A percentile compares a stretch with the other conserved stretches of the same genome.
Evolutionary conservation across 2,888 invertebrate genomes (phyloP).

Genomic region (Tipula vernalis): DNA sequence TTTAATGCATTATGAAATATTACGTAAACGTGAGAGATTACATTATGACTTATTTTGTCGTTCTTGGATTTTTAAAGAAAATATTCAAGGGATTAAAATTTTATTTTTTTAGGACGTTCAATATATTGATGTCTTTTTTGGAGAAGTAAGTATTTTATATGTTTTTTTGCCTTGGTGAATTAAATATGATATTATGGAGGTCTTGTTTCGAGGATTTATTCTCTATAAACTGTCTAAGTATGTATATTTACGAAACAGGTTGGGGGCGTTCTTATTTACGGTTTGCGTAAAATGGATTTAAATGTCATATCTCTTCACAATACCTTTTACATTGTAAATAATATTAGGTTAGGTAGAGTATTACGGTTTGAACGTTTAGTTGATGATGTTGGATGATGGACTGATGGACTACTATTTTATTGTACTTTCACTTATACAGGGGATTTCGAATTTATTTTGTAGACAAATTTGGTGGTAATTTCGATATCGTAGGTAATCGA

Average conservation of each 20-base stretch:
- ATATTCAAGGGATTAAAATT: background rate
- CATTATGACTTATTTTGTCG: background rate
- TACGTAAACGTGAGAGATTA: background rate
- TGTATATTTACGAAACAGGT: background rate
- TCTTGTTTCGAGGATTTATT: background rate
- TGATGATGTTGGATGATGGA: no score
- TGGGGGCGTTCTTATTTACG: background rate
- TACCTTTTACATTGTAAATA: background rate
- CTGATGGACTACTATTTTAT: no score
- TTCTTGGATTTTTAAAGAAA: background rate
- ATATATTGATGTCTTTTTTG: background rate
- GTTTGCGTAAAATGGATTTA: background rate
- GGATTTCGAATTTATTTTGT: no score
- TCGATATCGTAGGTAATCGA: no score
- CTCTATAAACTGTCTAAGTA: background rate
- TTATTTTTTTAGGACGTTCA: background rate
- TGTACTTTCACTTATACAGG: no score
- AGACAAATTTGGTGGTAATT: no score
- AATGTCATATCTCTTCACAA: background rate
- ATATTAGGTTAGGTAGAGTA: background rate
- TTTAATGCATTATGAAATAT: background rate
- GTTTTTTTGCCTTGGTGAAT: background rate
- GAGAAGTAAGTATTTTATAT: background rate
- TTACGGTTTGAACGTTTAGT: no score
- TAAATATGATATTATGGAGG: background rate